Conservation (phyloP, 2,797 vertebrate genomes). For the Sebastes hubbsi region DNA sequence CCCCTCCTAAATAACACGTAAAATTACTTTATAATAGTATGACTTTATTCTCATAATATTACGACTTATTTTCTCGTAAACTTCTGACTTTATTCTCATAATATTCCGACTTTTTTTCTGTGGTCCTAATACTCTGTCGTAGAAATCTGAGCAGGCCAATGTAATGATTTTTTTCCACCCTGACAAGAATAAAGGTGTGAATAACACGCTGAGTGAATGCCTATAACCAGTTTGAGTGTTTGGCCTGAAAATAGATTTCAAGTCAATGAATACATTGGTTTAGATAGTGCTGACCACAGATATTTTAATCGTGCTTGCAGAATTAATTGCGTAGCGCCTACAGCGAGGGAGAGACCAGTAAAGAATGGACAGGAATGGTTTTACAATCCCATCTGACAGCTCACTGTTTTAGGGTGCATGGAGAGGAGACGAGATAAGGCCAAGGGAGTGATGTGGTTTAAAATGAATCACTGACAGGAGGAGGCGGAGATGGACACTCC, state of each 20-base stretch:
- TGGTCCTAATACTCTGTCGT: too few species aligned
- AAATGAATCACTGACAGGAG: constrained; percentile 12
- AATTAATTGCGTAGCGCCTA: too few species aligned
- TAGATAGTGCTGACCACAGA: not conserved
- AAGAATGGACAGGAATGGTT: not conserved
- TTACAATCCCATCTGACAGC: not conserved
- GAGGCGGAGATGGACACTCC: not conserved
- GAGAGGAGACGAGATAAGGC: not conserved
- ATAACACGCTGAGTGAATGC: not conserved
- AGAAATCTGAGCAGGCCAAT: not conserved
- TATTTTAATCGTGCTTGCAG: not conserved
- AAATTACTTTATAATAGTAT: too few species aligned
- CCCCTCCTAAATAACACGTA: too few species aligned
- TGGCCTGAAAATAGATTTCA: not conserved
- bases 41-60: too few species aligned
- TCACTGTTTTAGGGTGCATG: not conserved
- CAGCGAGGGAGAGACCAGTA: not conserved
- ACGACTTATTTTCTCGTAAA: too few species aligned
- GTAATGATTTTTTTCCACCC: not conserved
- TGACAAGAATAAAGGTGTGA: not conserved
- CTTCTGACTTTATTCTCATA: too few species aligned
- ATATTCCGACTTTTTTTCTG: too few species aligned
- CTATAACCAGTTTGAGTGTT: not conserved
- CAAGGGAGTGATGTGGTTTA: not conserved
- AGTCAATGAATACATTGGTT: not conserved